Percentiles rank a stretch among this genome's conserved stretches.
phyloP scores from a whole-genome alignment of 2,113 vertebrate genomes.

The Neodontobutis hainanensis region DNA sequence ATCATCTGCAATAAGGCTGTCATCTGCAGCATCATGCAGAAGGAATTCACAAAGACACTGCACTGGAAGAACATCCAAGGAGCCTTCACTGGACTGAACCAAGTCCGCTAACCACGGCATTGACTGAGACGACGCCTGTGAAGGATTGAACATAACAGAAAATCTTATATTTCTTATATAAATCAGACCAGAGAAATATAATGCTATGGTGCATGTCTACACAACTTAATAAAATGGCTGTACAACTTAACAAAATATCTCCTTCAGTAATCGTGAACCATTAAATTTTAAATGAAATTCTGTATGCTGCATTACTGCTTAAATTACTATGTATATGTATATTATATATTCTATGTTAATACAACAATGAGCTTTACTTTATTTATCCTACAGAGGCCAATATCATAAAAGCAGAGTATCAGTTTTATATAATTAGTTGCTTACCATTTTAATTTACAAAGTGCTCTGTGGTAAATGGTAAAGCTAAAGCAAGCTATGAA shows the following conservation, averaged over 20 bases:
- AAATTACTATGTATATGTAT: no score
- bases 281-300: background rate
- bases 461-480: no score
- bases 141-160: constrained; percentile 4
- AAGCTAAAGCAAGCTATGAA: no score
- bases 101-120: constrained; percentile 99
- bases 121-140: constrained; percentile 94
- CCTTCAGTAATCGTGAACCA: no score
- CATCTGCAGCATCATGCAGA: constrained; percentile 93
- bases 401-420: no score
- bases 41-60: constrained; percentile 98
- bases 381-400: no score
- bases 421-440: no score
- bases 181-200: no score
- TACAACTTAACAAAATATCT: background rate
- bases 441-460: no score
- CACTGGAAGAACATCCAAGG: constrained; percentile 94
- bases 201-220: background rate
- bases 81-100: constrained; percentile 97
- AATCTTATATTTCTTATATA: no score
- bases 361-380: no score
- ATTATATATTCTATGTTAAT: no score
- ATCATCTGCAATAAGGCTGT: constrained; percentile 83
- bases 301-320: background rate
- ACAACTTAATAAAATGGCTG: background rate